phyloP scores from a whole-genome alignment of 2,797 vertebrate species.

The Hippoglossus hippoglossus region DNA sequence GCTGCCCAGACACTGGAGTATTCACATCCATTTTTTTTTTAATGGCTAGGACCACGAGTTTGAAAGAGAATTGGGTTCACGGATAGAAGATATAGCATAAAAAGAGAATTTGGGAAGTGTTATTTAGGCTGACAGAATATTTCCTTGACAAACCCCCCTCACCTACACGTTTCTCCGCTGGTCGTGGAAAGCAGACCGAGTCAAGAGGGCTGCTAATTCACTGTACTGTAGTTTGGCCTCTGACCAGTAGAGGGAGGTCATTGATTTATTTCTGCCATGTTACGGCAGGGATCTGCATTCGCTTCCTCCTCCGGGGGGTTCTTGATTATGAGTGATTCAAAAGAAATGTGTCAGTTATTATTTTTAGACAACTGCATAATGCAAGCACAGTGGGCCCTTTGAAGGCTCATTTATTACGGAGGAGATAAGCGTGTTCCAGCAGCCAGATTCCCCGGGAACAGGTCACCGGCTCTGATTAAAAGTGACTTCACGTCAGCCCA shows the following conservation, averaged over 20 bases:
- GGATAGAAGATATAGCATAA: not conserved
- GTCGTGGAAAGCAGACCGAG: conserved; percentile 26
- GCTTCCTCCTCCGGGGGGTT: conserved; percentile 51
- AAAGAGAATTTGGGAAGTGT: conserved; percentile 4
- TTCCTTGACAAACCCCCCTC: conserved; percentile 34
- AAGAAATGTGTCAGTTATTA: conserved; percentile 86
- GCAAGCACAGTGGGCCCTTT: conserved; percentile 70
- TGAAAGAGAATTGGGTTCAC: conserved; percentile 45
- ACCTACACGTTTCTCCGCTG: conserved; percentile 8
- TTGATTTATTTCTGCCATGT: conserved; percentile 79
- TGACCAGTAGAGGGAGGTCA: conserved; percentile 86
- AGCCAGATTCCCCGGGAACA: conserved; percentile 78
- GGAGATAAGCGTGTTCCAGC: conserved; percentile 82
- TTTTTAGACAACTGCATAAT: conserved; percentile 84
- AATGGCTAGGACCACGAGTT: conserved; percentile 33
- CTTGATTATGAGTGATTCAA: conserved; percentile 80
- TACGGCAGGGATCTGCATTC: conserved; percentile 65
- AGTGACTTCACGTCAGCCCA: conserved; percentile 81
- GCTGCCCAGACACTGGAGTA: conserved; percentile 33
- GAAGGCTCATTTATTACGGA: conserved; percentile 82
- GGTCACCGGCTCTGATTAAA: conserved; percentile 82
- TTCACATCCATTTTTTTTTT: conserved; percentile 43
- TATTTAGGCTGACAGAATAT: conserved; percentile 10
- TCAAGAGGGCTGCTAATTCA: conserved; percentile 42
- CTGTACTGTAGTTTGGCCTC: conserved; percentile 77